Percentiles rank a stretch among this genome's conserved stretches.
phyloP scores from a whole-genome alignment of 2,888 invertebrate genomes.

The Drosophila phalerata region DNA sequence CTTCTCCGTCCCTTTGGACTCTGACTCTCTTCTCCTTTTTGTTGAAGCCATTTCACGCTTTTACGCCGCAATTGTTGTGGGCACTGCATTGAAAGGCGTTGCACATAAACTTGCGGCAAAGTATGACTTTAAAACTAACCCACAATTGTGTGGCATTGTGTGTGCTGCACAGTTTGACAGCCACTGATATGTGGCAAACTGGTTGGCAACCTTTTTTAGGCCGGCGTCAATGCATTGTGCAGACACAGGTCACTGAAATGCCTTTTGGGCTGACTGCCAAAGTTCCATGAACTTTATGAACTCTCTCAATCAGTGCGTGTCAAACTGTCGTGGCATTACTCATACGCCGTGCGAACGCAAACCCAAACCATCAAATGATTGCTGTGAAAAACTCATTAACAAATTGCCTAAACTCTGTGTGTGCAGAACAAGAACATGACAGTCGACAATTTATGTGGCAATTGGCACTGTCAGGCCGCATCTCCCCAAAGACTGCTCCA shows the following conservation, averaged over 20 bases:
- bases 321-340: constrained; percentile 45
- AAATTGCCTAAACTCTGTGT: constrained; percentile 66
- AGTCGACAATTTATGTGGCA: constrained; percentile 63
- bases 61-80: constrained; percentile 82
- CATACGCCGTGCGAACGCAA: constrained; percentile 22
- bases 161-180: constrained; percentile 65
- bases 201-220: constrained; percentile 47
- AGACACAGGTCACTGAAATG: constrained; percentile 63
- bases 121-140: constrained; percentile 76
- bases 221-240: constrained; percentile 71
- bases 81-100: constrained; percentile 60
- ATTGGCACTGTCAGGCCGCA: constrained; percentile 59
- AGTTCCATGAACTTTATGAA: constrained; percentile 75
- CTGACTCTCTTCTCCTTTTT: constrained; percentile 19
- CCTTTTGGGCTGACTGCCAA: constrained; percentile 62
- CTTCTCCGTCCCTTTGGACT: background rate
- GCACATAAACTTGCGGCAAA: constrained; percentile 66
- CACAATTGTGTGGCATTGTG: constrained; percentile 58
- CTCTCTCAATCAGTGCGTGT: constrained; percentile 56
- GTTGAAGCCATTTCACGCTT: constrained; percentile 77
- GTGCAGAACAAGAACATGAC: constrained; percentile 47
- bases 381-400: constrained; percentile 71
- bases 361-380: constrained; percentile 8
- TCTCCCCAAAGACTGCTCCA: constrained; percentile 53
- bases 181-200: constrained; percentile 20